Conservation (phyloP, 2,797 vertebrate species). For the Liasis olivaceus region DNA sequence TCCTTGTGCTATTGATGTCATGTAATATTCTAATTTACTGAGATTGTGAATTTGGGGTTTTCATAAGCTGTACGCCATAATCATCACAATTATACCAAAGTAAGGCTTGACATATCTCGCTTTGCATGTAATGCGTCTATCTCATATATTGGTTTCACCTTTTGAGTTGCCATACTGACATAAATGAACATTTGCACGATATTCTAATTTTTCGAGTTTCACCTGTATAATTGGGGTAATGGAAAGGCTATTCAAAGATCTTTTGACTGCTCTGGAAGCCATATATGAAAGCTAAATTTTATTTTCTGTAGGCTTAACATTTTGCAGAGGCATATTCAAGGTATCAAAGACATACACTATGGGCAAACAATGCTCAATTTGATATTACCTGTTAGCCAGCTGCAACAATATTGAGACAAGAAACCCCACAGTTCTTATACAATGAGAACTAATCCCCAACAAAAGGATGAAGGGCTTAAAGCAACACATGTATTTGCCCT, state of each 20-base stretch:
- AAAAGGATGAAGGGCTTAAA: conserved; percentile 55
- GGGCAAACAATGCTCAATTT: conserved; percentile 21
- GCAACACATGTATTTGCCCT: conserved; percentile 54
- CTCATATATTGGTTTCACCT: too few relatives aligned
- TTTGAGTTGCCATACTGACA: too few relatives aligned
- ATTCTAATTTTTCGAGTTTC: too few relatives aligned
- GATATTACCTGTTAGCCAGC: conserved; percentile 29
- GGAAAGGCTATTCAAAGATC: background rate
- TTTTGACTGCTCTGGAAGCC: background rate
- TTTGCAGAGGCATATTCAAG: background rate
- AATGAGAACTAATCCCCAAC: conserved; percentile 59
- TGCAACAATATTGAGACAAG: conserved; percentile 20
- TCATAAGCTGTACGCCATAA: too few relatives aligned
- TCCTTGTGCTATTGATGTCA: too few relatives aligned
- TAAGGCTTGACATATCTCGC: too few relatives aligned
- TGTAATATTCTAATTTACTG: too few relatives aligned
- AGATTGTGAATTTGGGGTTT: too few relatives aligned
- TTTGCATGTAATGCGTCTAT: too few relatives aligned
- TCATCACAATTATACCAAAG: too few relatives aligned
- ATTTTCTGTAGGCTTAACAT: background rate
- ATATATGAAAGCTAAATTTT: background rate
- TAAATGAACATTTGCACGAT: too few relatives aligned
- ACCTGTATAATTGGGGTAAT: background rate
- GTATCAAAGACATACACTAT: background rate
- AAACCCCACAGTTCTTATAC: conserved; percentile 46